phyloP scores from a whole-genome alignment of 2,113 vertebrate genomes.

The Megaptera novaeangliae region DNA sequence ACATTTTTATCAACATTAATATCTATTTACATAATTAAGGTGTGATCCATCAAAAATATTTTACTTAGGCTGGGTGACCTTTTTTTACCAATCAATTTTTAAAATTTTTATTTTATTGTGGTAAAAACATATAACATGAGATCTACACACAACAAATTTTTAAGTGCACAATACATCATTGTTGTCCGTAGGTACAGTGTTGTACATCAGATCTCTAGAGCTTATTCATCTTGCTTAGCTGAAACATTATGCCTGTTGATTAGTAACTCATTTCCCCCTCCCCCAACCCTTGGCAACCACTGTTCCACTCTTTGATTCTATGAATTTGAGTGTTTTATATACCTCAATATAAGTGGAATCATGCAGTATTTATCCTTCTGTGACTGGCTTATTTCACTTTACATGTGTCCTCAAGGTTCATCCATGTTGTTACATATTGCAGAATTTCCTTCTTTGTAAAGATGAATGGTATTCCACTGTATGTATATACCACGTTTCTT shows the following conservation, averaged over 20 bases:
- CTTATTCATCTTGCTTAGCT: not conserved
- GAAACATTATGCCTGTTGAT: not conserved
- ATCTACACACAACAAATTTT: not conserved
- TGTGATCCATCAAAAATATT: conserved; percentile 1
- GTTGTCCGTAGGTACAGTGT: not conserved
- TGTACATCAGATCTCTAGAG: not conserved
- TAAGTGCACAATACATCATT: not conserved
- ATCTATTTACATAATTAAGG: not conserved
- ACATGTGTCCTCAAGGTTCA: not conserved
- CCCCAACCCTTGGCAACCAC: not conserved
- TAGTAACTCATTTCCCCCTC: not conserved
- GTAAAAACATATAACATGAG: not conserved
- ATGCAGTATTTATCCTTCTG: not conserved
- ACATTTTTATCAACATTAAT: conserved; percentile 18
- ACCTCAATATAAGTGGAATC: not conserved
- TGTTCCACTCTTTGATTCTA: not conserved
- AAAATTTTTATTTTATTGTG: not conserved
- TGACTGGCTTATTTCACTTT: not conserved
- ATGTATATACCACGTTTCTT: not conserved
- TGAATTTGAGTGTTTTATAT: not conserved
- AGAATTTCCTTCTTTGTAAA: not conserved
- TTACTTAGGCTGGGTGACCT: not conserved
- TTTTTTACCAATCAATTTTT: not conserved
- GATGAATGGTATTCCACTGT: not conserved
- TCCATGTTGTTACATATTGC: not conserved